Percentiles rank a stretch among this genome's conserved stretches.
phyloP scores from a whole-genome alignment of 2,113 vertebrate species.

The Pardalotus punctatus region DNA sequence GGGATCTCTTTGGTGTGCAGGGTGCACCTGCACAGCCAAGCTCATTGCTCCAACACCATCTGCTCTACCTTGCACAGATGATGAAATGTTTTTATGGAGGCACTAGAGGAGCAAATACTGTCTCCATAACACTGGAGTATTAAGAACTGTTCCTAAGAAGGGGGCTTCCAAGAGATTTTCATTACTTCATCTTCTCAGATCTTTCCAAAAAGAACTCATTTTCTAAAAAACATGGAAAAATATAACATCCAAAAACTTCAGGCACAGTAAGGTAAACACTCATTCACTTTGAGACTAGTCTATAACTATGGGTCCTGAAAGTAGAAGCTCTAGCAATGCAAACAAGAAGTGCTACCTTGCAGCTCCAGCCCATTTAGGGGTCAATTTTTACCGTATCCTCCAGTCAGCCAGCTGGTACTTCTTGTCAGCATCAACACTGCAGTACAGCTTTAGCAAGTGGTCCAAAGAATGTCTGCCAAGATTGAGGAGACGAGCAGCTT shows the following conservation, averaged over 20 bases:
- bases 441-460: constrained; percentile 88
- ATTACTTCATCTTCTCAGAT: background rate
- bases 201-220: background rate
- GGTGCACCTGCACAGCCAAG: background rate
- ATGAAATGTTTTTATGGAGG: background rate
- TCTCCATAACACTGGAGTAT: background rate
- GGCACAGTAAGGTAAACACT: background rate
- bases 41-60: background rate
- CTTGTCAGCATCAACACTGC: constrained; percentile 85
- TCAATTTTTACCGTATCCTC: constrained; percentile 87
- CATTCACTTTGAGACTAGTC: background rate
- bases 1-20: background rate
- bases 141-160: background rate
- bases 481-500: constrained; percentile 88
- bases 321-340: background rate
- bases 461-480: constrained; percentile 91
- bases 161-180: background rate
- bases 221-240: background rate
- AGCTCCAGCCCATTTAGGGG: background rate
- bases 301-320: background rate
- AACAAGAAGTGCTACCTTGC: background rate
- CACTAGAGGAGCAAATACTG: background rate
- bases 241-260: background rate
- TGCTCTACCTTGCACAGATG: background rate
- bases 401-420: constrained; percentile 96